These are phyloP conservation scores for Colletes gigas DNA, from an alignment of 1,140 invertebrate genomes.

Conservation along the genomic window DNA sequence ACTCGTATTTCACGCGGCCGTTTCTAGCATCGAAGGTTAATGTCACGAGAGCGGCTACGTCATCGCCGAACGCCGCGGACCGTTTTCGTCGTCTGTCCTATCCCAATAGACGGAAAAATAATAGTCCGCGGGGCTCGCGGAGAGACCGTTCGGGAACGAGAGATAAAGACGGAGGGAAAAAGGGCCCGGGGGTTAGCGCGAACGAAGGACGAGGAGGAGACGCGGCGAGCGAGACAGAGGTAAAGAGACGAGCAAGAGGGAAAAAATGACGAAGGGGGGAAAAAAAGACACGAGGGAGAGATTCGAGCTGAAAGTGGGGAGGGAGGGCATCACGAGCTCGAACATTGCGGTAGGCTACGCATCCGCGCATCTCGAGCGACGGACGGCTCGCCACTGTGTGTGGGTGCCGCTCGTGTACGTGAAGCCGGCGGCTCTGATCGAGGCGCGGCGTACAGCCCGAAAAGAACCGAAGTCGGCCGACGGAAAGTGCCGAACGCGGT, in stretches of 20 bases:
- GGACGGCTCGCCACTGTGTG: constrained; percentile 32
- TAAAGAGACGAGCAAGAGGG: background rate
- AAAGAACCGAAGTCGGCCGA: constrained; percentile 48
- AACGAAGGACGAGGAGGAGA: constrained; percentile 31
- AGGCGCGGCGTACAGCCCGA: constrained; percentile 49
- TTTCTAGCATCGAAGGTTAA: constrained; percentile 57
- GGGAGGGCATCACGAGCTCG: constrained; percentile 50
- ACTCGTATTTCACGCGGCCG: constrained; percentile 45
- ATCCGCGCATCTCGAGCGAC: constrained; percentile 58
- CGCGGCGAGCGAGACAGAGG: constrained; percentile 17
- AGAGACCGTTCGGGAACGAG: background rate
- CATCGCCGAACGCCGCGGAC: background rate
- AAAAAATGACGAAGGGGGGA: constrained; percentile 1
- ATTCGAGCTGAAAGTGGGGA: constrained; percentile 15
- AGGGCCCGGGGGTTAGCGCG: background rate
- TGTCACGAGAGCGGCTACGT: constrained; percentile 46
- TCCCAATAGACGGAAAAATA: constrained; percentile 68
- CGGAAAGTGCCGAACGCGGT: constrained; percentile 50
- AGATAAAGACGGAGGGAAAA: background rate
- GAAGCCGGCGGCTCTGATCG: constrained; percentile 45
- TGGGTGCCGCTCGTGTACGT: constrained; percentile 54
- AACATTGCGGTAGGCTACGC: constrained; percentile 78
- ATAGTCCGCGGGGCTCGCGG: constrained; percentile 53
- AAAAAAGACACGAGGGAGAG: background rate
- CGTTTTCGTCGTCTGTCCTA: constrained; percentile 50